Percentiles rank a stretch among this genome's conserved stretches.
phyloP scores from a whole-genome alignment of 2,888 invertebrate species.

The Icerya purchasi region DNA sequence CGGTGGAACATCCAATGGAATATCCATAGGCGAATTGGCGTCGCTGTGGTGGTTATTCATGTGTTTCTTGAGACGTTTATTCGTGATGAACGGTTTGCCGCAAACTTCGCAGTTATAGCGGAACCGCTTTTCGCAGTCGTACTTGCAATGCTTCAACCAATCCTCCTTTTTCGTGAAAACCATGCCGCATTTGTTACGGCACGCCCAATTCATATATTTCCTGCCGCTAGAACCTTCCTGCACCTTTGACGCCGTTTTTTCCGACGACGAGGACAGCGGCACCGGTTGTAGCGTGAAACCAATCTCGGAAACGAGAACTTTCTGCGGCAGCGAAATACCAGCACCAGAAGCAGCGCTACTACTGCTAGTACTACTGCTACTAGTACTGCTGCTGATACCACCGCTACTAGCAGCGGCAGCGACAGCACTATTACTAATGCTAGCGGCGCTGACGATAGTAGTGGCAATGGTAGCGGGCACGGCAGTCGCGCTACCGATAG shows the following conservation, averaged over 20 bases:
- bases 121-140: not conserved
- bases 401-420: not conserved
- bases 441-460: not conserved
- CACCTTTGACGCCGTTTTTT: no score
- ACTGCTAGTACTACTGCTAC: no score
- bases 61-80: not conserved
- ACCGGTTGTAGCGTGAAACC: no score
- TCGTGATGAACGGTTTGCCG: not conserved
- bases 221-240: no score
- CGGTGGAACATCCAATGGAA: no score
- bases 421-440: not conserved
- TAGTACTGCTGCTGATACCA: not conserved
- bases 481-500: not conserved
- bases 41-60: not conserved
- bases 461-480: not conserved
- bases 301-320: no score
- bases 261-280: no score
- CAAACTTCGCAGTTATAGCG: not conserved
- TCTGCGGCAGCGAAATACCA: no score
- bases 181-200: constrained; percentile 16
- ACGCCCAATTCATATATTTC: no score
- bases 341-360: no score
- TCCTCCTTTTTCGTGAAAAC: not conserved
- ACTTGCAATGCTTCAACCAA: not conserved
- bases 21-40: no score